These are phyloP conservation scores for Nicator chloris DNA, from an alignment of 2,113 vertebrate species.

Conservation along the genomic window DNA sequence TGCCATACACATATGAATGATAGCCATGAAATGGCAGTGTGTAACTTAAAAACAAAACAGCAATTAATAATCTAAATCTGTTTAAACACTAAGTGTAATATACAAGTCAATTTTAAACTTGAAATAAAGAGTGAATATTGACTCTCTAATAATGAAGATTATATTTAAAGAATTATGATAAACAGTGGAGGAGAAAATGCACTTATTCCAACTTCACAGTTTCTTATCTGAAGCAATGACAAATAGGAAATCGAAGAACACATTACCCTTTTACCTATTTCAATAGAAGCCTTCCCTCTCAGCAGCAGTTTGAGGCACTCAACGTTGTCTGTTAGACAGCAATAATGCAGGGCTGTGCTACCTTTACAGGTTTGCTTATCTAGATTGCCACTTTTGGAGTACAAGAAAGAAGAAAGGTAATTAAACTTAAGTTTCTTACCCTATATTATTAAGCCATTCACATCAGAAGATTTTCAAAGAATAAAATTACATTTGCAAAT, in stretches of 20 bases:
- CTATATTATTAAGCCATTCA: neutral
- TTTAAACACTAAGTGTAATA: neutral
- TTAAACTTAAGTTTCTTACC: neutral
- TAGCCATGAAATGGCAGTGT: neutral
- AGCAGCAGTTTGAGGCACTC: conserved; percentile 97
- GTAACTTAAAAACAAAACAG: neutral
- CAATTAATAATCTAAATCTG: neutral
- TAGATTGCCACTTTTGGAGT: conserved; percentile 81
- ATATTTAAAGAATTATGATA: neutral
- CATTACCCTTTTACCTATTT: conserved; percentile 80
- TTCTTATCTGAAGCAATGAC: neutral
- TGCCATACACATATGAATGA: neutral
- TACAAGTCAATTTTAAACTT: neutral
- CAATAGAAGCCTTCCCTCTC: conserved; percentile 87
- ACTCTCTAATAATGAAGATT: neutral
- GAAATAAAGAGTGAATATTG: neutral
- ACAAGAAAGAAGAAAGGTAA: neutral
- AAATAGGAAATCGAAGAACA: neutral
- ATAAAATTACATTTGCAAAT: neutral
- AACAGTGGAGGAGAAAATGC: neutral
- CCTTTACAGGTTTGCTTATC: conserved; percentile 89
- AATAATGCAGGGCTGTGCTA: conserved; percentile 93
- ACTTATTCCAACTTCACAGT: neutral
- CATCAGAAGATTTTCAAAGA: neutral
- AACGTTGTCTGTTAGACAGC: conserved; percentile 91